Evolutionary conservation across 2,797 vertebrate genomes (phyloP), one percentile per base, ranked within the genome.

Genomic region (Tachyglossus aculeatus): DNA sequence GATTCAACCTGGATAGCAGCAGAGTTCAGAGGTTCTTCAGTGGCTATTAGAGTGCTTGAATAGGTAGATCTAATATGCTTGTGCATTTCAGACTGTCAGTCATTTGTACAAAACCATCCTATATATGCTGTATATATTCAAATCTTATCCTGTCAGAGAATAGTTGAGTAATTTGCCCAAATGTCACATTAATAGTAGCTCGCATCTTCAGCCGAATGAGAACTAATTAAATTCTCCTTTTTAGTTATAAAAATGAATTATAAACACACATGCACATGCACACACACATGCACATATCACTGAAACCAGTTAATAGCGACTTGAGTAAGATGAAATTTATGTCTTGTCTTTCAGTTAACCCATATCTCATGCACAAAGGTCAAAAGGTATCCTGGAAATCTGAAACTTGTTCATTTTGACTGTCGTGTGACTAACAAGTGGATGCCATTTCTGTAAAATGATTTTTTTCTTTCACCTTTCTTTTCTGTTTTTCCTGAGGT

Each of bases 371-470:
- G 31, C 6, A 58, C 19, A 55, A 64, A 37, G 65, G 40, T 63
- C 71, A 50, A 75, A 24, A 67, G 45, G 50, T 15, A 43, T 24
- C n/a, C 45, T 50, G 56, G 58, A 65, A 77, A 72, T 77, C 39
- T 79, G 58, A 5, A 52, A 11, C 27, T 59, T 50, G 63, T 71
- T 67, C 63, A 69, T 75, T 68, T 58, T 48, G 50, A 33, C 61
- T 63, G 37, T 37, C 73, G 53, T 63, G 39, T 61, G 52, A 71
- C 69, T 70, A 80, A 85, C 62, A 55, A 81, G 1, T 10, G 6
- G 18, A 29, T 68, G 37, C 51, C 53, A 47, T 55, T 55, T 75
- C 56, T 66, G 18, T 32, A 67, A 25, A 57, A 64, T 63, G 27
- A 55, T 14, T 16, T 4, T 24, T 51, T 36, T 50, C 32, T 51